phyloP scores from a whole-genome alignment of 2,888 invertebrate genomes.

The Tipula unca region DNA sequence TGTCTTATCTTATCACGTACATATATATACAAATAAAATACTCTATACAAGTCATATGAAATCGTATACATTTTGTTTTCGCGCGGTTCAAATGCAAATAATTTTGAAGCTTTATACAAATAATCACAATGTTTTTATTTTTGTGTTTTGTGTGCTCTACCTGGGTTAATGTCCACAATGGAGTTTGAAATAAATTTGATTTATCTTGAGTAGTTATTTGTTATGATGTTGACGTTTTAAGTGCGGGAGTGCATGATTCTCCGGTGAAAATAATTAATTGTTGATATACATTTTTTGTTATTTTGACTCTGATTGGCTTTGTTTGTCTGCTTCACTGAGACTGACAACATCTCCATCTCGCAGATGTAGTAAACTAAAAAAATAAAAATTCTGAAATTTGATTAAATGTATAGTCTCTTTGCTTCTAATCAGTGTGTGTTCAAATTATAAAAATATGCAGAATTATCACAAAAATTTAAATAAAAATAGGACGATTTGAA shows the following conservation, averaged over 20 bases:
- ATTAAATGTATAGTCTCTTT: too few relatives aligned
- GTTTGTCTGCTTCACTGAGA: too few relatives aligned
- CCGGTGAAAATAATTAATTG: too few relatives aligned
- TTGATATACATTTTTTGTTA: too few relatives aligned
- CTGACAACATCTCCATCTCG: too few relatives aligned
- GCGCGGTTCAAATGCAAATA: neutral
- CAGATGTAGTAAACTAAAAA: too few relatives aligned
- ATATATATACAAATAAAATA: neutral
- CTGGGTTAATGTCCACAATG: neutral
- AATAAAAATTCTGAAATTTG: too few relatives aligned
- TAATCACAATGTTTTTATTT: neutral
- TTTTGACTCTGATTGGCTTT: too few relatives aligned
- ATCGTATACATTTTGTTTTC: neutral
- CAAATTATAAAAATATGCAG: too few relatives aligned
- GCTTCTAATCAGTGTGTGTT: too few relatives aligned
- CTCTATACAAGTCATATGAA: neutral
- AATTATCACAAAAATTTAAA: too few relatives aligned
- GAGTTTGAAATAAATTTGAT: neutral
- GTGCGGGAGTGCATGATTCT: neutral
- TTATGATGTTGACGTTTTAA: neutral
- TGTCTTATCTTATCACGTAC: neutral
- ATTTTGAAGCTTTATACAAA: neutral
- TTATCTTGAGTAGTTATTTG: neutral
- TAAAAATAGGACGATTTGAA: too few relatives aligned
- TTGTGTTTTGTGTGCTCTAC: neutral